Percentiles rank a stretch among this genome's conserved stretches.
These are phyloP conservation scores for Oreotrochilus melanogaster DNA, from an alignment of 2,113 vertebrate species.

Conservation along the genomic window DNA sequence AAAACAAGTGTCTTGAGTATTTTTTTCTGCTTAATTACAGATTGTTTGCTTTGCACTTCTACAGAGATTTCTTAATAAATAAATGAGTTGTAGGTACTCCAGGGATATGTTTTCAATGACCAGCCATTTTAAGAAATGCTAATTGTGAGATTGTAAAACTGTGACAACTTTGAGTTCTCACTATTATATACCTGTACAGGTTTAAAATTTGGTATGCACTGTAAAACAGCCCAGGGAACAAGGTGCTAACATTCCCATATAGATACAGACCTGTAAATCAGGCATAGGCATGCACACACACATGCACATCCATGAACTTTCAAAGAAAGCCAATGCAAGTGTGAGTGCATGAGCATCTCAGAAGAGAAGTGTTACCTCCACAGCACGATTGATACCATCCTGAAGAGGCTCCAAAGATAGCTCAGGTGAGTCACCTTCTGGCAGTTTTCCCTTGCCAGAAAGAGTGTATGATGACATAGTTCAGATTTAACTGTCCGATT, in stretches of 20 bases:
- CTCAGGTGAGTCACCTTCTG: not conserved
- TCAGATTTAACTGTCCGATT: not conserved
- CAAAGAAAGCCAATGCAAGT: not conserved
- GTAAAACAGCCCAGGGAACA: not conserved
- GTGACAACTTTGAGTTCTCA: not conserved
- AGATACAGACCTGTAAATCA: not conserved
- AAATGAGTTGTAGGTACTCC: not conserved
- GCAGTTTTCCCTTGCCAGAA: not conserved
- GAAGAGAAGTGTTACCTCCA: not conserved
- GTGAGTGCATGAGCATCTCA: not conserved
- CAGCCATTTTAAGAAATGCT: not conserved
- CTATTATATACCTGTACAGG: not conserved
- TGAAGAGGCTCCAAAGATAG: not conserved
- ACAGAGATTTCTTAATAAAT: not conserved
- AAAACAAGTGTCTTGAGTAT: not conserved
- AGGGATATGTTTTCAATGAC: not conserved
- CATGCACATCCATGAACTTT: fast-evolving
- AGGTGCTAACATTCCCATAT: not conserved
- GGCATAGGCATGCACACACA: fast-evolving
- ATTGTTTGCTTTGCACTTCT: not conserved
- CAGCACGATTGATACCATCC: not conserved
- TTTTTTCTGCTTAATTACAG: not conserved
- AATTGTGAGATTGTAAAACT: not conserved
- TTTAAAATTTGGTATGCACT: not conserved
- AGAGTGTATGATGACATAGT: fast-evolving